Evolutionary conservation across 2,888 invertebrate species (phyloP), one percentile per base, ranked within the genome.

Genomic region (Seira sanloemensis): DNA sequence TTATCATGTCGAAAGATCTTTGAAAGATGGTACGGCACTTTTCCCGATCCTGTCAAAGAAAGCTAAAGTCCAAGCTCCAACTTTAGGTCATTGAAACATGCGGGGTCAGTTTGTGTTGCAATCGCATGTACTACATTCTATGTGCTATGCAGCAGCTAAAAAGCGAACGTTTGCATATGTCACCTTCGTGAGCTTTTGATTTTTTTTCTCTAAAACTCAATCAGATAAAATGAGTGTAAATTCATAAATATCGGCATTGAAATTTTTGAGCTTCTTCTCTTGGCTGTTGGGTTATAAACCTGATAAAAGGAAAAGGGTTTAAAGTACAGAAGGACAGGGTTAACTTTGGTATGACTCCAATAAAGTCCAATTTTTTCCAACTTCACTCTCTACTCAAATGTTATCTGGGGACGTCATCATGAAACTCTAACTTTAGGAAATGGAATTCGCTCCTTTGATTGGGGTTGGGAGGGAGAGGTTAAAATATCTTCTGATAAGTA

Each of bases 311-410:
- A 19, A 54, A 68, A 58, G 23, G 68, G 18, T 68, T 67, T 80
- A 80, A 80, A 80, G 80, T 80, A 74, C 80, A 80, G 80, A 80
- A 74, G 80, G 80, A 75, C 80, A 54, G 67, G 80, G 80, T 80
- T 75, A 74, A 80, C 18, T 16, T 74, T 54, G 37, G 19, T 25
- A 37, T 80, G 79, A 73, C 79, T 73, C 67, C 18, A 23, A 25
- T 37, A 65, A 23, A 9, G 24, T 58, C n/a, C 46, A 46, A 58
- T 73, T 58, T 73, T n/a, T 23, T 21, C 54, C 54, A 12, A 58
- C 24, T 66, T 23, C 25, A 67, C 2, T 27, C 4, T 37, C 7
- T 68, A 68, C 26, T 68, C 68, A 2, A 68, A 19, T 68, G 68
- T 68, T 7, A 66, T 23, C 5, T 18, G n/a, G 12, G 62, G 67